These are phyloP conservation scores for Mesoligia furuncula DNA, from an alignment of 2,888 invertebrate species.

Conservation along the genomic window DNA sequence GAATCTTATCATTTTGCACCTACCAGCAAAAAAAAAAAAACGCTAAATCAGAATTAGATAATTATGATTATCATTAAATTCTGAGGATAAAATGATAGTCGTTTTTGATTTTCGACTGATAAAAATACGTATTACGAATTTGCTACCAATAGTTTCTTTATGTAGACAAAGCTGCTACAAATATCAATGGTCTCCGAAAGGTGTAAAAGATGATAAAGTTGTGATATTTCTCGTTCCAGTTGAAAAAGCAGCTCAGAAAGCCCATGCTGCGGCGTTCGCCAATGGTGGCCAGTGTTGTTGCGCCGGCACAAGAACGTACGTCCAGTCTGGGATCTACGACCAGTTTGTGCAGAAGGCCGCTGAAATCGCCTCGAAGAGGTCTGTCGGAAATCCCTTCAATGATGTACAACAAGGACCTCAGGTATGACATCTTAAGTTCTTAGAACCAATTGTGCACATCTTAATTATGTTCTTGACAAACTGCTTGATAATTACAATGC, in stretches of 20 bases:
- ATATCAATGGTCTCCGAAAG: neutral
- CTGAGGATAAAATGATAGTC: neutral
- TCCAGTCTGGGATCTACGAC: conserved; percentile 96
- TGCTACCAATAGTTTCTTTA: neutral
- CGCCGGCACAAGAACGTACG: conserved; percentile 97
- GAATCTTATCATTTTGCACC: neutral
- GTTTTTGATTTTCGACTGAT: neutral
- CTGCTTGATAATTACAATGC: neutral
- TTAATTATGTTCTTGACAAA: no score
- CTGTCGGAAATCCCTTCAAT: conserved; percentile 96
- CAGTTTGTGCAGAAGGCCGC: conserved; percentile 94
- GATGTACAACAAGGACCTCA: conserved; percentile 96
- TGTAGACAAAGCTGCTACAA: neutral
- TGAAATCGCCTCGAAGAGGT: conserved; percentile 92
- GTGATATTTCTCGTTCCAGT: conserved; percentile 71
- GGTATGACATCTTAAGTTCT: conserved; percentile 80
- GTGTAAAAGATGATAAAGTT: neutral
- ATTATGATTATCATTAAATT: neutral
- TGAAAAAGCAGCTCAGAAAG: conserved; percentile 85
- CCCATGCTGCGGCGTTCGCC: conserved; percentile 85
- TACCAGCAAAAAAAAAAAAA: neutral
- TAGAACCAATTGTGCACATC: neutral
- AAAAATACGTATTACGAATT: neutral
- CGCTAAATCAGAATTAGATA: neutral
- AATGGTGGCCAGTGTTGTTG: conserved; percentile 87